A percentile compares a stretch with the other conserved stretches of the same genome.
phyloP scores from a whole-genome alignment of 2,113 vertebrate species.

The Raja brachyura region DNA sequence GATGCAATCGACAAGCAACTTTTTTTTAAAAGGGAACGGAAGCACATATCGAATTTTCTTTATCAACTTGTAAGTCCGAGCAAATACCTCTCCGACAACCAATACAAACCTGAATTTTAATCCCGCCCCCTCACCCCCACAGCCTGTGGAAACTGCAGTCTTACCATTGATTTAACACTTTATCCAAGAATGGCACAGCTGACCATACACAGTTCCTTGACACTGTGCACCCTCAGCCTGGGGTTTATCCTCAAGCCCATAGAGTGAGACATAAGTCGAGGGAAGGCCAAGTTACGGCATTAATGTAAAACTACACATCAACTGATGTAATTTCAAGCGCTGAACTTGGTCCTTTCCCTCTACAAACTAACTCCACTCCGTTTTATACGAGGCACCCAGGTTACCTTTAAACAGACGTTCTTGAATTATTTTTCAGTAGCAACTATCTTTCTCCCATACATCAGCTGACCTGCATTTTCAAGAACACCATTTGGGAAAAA shows the following conservation, averaged over 20 bases:
- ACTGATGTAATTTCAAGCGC: not conserved
- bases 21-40: too few relatives aligned
- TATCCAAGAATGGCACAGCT: not conserved
- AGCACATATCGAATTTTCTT: too few relatives aligned
- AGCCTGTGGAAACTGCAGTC: not conserved
- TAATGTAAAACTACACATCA: not conserved
- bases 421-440: not conserved
- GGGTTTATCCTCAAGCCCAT: not conserved
- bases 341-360: not conserved
- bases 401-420: not conserved
- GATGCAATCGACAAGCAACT: too few relatives aligned
- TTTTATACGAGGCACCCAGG: not conserved
- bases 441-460: not conserved
- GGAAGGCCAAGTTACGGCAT: too few relatives aligned
- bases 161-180: not conserved
- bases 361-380: not conserved
- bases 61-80: too few relatives aligned
- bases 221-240: not conserved
- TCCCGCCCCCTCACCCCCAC: too few relatives aligned
- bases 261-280: not conserved
- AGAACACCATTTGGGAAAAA: not conserved
- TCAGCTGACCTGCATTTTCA: not conserved
- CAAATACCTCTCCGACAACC: too few relatives aligned
- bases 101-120: too few relatives aligned
- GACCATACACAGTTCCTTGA: not conserved